phyloP scores from a whole-genome alignment of 2,888 invertebrate species.

The Rapana venosa region DNA sequence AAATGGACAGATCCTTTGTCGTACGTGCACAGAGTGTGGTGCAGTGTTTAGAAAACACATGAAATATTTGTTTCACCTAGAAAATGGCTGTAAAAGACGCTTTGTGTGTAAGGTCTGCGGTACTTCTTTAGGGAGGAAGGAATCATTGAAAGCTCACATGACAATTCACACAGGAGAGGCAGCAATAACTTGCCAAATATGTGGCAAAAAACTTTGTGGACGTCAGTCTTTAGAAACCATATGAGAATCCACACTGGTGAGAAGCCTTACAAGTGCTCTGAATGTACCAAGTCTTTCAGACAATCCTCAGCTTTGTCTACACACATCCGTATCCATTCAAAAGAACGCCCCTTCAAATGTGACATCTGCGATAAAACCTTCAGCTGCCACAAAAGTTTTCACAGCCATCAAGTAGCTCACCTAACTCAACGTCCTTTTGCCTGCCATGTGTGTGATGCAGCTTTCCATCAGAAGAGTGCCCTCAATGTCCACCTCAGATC shows the following conservation, averaged over 20 bases:
- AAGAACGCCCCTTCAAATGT: slow-evolving; percentile 11
- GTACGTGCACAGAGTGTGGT: not conserved
- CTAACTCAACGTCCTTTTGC: slow-evolving; percentile 17
- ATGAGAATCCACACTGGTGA: slow-evolving; percentile 36
- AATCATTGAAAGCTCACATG: slow-evolving; percentile 11
- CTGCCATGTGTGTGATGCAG: slow-evolving; percentile 24
- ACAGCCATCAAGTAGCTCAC: slow-evolving; percentile 17
- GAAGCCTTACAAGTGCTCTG: slow-evolving; percentile 28
- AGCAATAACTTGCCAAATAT: not conserved
- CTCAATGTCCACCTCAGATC: slow-evolving; percentile 15
- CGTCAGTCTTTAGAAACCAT: not conserved
- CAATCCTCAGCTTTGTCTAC: not conserved
- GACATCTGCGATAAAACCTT: slow-evolving; percentile 22
- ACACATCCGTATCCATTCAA: not conserved
- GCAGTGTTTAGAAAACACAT: not conserved
- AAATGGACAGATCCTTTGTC: not conserved
- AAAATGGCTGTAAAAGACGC: not conserved
- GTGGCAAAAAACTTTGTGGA: slow-evolving; percentile 17
- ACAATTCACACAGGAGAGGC: slow-evolving; percentile 37
- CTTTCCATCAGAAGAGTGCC: not conserved
- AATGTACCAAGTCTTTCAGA: not conserved
- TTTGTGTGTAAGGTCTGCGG: slow-evolving; percentile 31
- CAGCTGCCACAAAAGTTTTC: not conserved
- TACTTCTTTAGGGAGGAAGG: not conserved
- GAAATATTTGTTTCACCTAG: not conserved